Base-by-base conservation (phyloP, 2,113 vertebrate genomes). In the Tichodroma muraria region DNA sequence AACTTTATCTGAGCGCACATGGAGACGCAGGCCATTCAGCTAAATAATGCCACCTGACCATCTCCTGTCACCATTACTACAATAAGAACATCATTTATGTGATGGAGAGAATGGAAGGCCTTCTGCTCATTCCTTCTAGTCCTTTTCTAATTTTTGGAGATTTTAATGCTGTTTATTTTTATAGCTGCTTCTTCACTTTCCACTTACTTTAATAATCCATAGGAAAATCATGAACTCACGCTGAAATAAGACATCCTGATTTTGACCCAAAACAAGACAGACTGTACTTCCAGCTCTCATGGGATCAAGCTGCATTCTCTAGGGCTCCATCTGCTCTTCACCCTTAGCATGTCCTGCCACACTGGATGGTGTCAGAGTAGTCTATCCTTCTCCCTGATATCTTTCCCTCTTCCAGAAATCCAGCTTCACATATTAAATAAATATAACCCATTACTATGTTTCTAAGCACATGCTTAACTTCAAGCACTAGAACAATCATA, bases 21-120 rank as follows among this genome's bases (percentile, higher is more conserved):
- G 49, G 69, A 94, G 63, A 94, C 4, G 0, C 54, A 71, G 93
- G 80, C 86, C 96, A 93, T 95, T 97, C 94, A 91, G 88, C 88
- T 96, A 96, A 96, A 96, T 97, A 97, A 97, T 76, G 90, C 93
- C 94, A 95, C 92, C 88, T 90, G 93, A 96, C 90, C 87, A 95
- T 93, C 91, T 95, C 85, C 84, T 97, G 95, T 95, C 96, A 96
- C 90, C 76, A 91, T 94, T 94, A 91, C 79, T 85, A 54, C 90
- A 64, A 88, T 75, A 96, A 90, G 89, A 94, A 81, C 88, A 97
- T 95, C 79, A 93, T 89, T 96, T 97, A 91, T 47, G 42, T 88
- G 89, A 49, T 3, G 22, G 42, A 85, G 22, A 77, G 38, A 84
- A 11, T 10, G 44, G 40, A 82, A 68, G 31, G 38, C 7, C 88